A percentile compares a stretch with the other conserved stretches of the same genome.
Evolutionary conservation across 2,797 vertebrate species (phyloP).

Genomic region (Muscicapa comitata): DNA sequence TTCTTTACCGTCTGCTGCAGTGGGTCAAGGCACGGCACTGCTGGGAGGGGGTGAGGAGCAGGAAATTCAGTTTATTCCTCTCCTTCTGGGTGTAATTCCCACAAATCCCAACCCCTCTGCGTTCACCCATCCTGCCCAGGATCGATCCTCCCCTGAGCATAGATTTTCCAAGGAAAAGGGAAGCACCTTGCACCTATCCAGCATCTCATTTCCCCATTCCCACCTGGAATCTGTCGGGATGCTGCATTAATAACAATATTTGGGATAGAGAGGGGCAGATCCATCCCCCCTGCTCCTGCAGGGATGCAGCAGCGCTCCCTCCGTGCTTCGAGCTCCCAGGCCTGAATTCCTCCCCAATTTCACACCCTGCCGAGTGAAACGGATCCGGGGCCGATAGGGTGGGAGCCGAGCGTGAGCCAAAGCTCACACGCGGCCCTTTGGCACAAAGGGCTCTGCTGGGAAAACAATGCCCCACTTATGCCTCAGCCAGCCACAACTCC

Average conservation of each 20-base stretch:
- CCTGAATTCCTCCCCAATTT: neutral
- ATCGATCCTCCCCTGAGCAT: neutral
- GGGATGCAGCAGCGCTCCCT: neutral
- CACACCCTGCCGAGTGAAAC: neutral
- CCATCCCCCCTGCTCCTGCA: neutral
- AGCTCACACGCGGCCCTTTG: constrained; percentile 54
- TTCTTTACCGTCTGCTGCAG: neutral
- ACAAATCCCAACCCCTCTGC: accelerated
- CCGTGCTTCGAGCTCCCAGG: neutral
- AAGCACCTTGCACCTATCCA: accelerated
- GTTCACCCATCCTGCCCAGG: neutral
- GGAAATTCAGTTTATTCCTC: neutral
- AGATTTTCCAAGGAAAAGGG: neutral
- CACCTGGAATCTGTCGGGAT: accelerated
- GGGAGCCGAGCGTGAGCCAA: constrained; percentile 8
- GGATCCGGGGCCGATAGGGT: neutral
- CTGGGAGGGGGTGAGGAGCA: neutral
- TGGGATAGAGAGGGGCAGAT: accelerated
- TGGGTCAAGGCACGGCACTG: neutral
- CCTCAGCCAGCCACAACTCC: constrained; percentile 6
- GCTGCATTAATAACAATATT: neutral
- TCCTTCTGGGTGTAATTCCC: neutral
- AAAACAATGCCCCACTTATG: constrained; percentile 68
- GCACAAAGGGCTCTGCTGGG: constrained; percentile 17
- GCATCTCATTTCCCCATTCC: accelerated